Conservation (phyloP, 2,888 invertebrate species). For the Norana najaformis region DNA sequence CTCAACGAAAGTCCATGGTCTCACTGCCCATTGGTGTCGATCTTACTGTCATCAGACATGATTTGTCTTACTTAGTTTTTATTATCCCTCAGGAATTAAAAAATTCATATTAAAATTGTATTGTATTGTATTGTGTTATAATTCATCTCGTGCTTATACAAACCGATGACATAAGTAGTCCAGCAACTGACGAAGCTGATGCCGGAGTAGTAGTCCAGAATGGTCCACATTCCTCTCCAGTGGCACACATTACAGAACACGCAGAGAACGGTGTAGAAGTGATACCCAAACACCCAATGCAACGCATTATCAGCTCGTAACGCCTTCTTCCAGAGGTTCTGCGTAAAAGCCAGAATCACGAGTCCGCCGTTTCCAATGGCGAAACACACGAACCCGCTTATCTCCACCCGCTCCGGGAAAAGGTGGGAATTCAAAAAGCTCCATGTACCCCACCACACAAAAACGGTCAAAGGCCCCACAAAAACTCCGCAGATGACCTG, state of each 20-base stretch:
- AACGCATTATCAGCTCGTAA: conserved; percentile 20
- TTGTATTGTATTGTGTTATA: no score
- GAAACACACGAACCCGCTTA: conserved; percentile 25
- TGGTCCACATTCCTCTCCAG: conserved; percentile 33
- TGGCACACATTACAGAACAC: conserved; percentile 33
- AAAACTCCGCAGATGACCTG: conserved; percentile 31
- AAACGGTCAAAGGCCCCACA: conserved; percentile 34
- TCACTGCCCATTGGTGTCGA: no score
- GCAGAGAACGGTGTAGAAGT: conserved; percentile 28
- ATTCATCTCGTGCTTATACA: no score
- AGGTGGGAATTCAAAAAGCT: conserved; percentile 23
- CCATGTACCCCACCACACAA: conserved; percentile 33
- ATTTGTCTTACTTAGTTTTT: no score
- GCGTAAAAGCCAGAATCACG: conserved; percentile 19
- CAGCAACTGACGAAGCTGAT: neutral
- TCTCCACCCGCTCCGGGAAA: neutral
- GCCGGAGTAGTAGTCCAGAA: conserved; percentile 33
- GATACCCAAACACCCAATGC: conserved; percentile 33
- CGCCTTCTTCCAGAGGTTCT: conserved; percentile 20
- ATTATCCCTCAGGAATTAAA: no score
- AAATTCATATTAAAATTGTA: no score
- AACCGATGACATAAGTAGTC: conserved; percentile 25
- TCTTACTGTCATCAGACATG: no score
- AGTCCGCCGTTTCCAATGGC: conserved; percentile 34
- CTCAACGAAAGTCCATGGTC: no score